Evolutionary conservation across 2,113 vertebrate genomes (phyloP).

Genomic region (Prionailurus viverrinus): DNA sequence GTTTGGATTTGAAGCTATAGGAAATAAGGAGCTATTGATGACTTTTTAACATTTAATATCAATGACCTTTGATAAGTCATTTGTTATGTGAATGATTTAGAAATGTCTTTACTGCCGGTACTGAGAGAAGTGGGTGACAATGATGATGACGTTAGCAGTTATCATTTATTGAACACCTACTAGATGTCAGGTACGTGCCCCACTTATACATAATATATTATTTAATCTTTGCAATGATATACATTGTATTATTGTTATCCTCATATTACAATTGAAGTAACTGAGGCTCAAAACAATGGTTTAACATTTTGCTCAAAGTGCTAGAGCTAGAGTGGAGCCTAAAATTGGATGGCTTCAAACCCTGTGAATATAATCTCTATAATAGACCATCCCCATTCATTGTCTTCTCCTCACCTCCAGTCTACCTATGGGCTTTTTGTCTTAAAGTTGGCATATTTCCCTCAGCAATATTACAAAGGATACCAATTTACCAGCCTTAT

Average conservation of each 20-base stretch:
- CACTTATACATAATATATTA: not conserved
- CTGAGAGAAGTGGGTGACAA: slow-evolving; percentile 19
- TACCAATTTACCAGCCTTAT: slow-evolving; percentile 58
- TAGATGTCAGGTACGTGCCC: not conserved
- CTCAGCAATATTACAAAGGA: slow-evolving; percentile 40
- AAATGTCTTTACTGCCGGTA: not conserved
- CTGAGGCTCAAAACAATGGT: not conserved
- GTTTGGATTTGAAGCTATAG: not conserved
- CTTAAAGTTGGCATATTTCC: slow-evolving; percentile 55
- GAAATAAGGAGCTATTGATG: not conserved
- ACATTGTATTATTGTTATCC: not conserved
- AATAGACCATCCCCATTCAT: not conserved
- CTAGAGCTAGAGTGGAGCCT: not conserved
- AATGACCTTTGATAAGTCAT: not conserved
- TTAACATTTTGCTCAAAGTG: not conserved
- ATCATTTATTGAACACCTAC: not conserved
- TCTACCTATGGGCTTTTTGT: slow-evolving; percentile 13
- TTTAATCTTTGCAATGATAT: slow-evolving; percentile 12
- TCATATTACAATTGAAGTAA: not conserved
- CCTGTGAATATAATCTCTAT: not conserved
- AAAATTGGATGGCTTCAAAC: not conserved
- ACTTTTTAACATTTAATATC: slow-evolving; percentile 28
- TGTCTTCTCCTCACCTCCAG: not conserved
- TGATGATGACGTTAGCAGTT: not conserved
- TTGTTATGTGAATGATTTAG: slow-evolving; percentile 33